phyloP scores from a whole-genome alignment of 2,113 vertebrate genomes.

The Oryzias melastigma region DNA sequence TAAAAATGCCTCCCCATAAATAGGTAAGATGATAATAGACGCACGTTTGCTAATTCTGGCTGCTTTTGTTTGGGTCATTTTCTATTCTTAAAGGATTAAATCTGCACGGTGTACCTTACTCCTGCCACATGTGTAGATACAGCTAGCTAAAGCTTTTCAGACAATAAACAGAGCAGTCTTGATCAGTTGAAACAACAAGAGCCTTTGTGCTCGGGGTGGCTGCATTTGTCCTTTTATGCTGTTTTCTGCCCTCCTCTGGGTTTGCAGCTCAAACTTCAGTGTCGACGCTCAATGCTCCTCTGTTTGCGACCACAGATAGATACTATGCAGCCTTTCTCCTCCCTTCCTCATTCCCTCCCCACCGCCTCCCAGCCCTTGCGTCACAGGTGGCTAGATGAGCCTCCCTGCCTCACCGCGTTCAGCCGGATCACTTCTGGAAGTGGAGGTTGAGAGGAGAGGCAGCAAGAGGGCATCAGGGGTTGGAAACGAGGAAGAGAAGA shows the following conservation, averaged over 20 bases:
- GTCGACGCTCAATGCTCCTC: slow-evolving; percentile 69
- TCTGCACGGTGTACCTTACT: background rate
- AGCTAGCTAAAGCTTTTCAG: slow-evolving; percentile 28
- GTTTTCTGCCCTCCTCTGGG: slow-evolving; percentile 64
- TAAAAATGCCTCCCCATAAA: background rate
- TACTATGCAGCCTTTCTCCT: slow-evolving; percentile 47
- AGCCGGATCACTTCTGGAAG: slow-evolving; percentile 41
- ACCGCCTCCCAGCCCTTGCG: slow-evolving; percentile 40
- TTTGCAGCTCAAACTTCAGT: slow-evolving; percentile 65
- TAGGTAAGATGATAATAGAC: accelerated
- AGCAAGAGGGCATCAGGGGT: slow-evolving; percentile 59
- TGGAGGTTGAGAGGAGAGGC: slow-evolving; percentile 37
- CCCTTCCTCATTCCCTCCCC: slow-evolving; percentile 1
- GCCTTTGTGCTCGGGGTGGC: slow-evolving; percentile 59
- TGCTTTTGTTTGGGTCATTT: slow-evolving; percentile 1
- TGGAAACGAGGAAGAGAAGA: slow-evolving; percentile 25
- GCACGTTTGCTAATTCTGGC: too few species aligned
- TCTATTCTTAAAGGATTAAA: background rate
- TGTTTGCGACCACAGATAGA: slow-evolving; percentile 66
- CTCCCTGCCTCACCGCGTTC: slow-evolving; percentile 50
- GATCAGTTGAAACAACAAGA: slow-evolving; percentile 59
- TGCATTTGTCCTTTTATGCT: slow-evolving; percentile 59
- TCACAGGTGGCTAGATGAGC: slow-evolving; percentile 54
- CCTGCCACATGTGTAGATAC: slow-evolving; percentile 3
- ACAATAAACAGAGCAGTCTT: slow-evolving; percentile 39